These are phyloP conservation scores for Ectobius pallidus DNA, from an alignment of 2,888 invertebrate genomes.

Conservation along the genomic window DNA sequence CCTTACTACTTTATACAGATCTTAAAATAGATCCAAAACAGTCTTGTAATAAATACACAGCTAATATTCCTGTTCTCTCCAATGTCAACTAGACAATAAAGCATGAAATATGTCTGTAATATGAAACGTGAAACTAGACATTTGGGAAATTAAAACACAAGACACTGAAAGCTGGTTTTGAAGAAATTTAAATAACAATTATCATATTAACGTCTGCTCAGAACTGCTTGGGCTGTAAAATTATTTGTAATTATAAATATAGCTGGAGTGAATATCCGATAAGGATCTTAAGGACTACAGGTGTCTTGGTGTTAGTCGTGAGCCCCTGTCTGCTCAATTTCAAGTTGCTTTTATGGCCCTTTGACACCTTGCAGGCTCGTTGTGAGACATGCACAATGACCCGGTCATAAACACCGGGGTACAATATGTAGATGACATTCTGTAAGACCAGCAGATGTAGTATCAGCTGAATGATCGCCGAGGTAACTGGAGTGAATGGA, in stretches of 20 bases:
- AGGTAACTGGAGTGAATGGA: background rate
- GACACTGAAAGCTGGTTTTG: background rate
- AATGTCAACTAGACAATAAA: background rate
- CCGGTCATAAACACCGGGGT: background rate
- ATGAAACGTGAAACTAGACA: background rate
- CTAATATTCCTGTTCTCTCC: too few relatives aligned
- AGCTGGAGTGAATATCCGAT: background rate
- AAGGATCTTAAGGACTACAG: background rate
- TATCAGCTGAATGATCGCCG: background rate
- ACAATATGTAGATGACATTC: background rate
- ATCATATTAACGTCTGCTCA: slow-evolving; percentile 3
- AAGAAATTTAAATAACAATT: background rate
- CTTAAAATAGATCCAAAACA: too few relatives aligned
- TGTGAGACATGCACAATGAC: background rate
- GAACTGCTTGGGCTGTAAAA: background rate
- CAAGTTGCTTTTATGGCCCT: background rate
- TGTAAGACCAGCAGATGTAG: background rate
- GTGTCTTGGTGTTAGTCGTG: background rate
- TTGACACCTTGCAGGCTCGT: background rate
- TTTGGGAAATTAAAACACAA: background rate
- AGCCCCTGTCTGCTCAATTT: background rate
- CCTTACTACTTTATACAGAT: too few relatives aligned
- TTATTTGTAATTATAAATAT: slow-evolving; percentile 12
- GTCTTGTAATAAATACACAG: too few relatives aligned
- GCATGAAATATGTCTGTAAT: background rate